Evolutionary conservation across 2,888 invertebrate genomes (phyloP), one percentile per base, ranked within the genome.

Genomic region (Chydorus sphaericus): DNA sequence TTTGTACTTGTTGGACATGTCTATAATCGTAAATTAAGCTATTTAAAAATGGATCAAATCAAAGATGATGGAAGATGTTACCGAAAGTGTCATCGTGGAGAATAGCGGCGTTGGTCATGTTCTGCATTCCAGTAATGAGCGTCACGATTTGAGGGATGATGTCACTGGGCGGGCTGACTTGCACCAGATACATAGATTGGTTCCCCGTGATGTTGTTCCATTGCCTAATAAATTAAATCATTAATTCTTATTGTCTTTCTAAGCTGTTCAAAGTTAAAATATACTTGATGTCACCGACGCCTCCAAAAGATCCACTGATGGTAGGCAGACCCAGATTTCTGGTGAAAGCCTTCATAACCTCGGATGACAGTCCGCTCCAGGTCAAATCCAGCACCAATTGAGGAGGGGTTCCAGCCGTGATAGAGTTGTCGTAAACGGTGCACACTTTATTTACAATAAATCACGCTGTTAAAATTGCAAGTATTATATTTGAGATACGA

Each of bases 1-100:
- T 70, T 91, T 90, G 70, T 90, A 92, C 70, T 92, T 91, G 73
- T 92, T 89, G 66, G 91, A 89, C 85, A 92, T 88, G 11, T 88
- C 85, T 85, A 72, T 8, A 57, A 54, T 33, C 48, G 53, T 26
- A 26, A 54, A 16, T 20, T 11, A 31, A 58, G 37, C 37, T 54
- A 49, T 3, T 18, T 31, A n/a, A n/a, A n/a, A n/a, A n/a, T n/a
- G n/a, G n/a, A n/a, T n/a, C n/a, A n/a, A n/a, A n/a, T n/a, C n/a
- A n/a, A n/a, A n/a, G n/a, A n/a, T n/a, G n/a, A n/a, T n/a, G n/a
- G n/a, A n/a, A n/a, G n/a, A n/a, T n/a, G 75, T 66, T 68, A 87
- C 87, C 82, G 67, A 90, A 92, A 37, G 81, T 80, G 26, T 84
- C 80, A 65, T 96, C 93, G 67, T 87, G 93, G 48, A 96, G 75